Percentiles rank a stretch among this genome's conserved stretches.
These are phyloP conservation scores for Tuta absoluta DNA, from an alignment of 2,888 invertebrate genomes.

Conservation along the genomic window DNA sequence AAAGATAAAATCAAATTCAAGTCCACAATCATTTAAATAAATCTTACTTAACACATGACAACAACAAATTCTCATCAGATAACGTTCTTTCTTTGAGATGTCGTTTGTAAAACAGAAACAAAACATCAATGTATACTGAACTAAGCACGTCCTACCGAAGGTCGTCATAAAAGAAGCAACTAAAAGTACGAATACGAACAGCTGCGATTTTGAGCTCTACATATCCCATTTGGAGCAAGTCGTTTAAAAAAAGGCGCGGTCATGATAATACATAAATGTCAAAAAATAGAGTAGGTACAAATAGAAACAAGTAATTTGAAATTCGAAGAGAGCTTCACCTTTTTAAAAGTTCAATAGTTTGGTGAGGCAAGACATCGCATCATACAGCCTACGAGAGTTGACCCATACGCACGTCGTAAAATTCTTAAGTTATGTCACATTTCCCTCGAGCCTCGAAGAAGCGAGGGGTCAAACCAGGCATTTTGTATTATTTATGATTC, in stretches of 20 bases:
- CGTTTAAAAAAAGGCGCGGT: constrained; percentile 1
- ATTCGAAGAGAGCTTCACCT: neutral
- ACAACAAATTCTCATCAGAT: constrained; percentile 33
- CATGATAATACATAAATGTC: neutral
- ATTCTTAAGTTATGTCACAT: constrained; percentile 37
- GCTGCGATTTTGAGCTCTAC: neutral
- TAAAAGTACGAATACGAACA: too few species aligned
- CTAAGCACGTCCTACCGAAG: neutral
- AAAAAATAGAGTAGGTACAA: constrained; percentile 17
- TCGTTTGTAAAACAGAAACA: neutral
- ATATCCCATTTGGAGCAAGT: neutral
- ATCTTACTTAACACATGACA: neutral
- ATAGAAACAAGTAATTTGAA: neutral
- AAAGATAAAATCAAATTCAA: neutral
- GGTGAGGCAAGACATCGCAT: constrained; percentile 20
- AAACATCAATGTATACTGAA: constrained; percentile 4
- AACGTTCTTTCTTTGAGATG: constrained; percentile 33
- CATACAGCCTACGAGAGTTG: constrained; percentile 29
- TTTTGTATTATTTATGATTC: constrained; percentile 7
- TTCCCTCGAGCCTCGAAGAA: constrained; percentile 30
- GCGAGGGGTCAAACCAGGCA: constrained; percentile 9
- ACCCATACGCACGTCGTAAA: constrained; percentile 33
- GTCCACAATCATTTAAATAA: neutral
- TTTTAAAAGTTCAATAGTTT: constrained; percentile 29
- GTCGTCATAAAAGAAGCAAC: neutral